Percentiles rank a stretch among this genome's conserved stretches.
Evolutionary conservation across 53 echinoderm and acorn worm genomes (phyloP).

Genomic region (Patiria pectinifera): DNA sequence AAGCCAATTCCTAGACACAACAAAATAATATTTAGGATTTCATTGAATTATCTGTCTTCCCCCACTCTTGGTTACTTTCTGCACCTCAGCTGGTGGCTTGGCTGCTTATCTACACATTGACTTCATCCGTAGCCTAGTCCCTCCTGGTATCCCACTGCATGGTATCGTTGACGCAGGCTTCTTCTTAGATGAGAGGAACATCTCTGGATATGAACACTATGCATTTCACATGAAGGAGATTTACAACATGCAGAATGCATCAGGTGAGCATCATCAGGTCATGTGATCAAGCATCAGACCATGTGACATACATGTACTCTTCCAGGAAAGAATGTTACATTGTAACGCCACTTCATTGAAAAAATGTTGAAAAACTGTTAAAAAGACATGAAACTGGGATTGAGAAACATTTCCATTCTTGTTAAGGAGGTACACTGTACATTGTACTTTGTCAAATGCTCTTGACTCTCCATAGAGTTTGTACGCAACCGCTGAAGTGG

Average conservation of each 20-base stretch:
- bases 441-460: no score
- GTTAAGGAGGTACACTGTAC: no score
- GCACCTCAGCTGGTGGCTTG: conserved; percentile 73
- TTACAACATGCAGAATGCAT: conserved; percentile 29
- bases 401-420: no score
- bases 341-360: no score
- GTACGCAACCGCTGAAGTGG: no score
- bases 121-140: conserved; percentile 59
- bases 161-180: conserved; percentile 80
- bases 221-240: neutral
- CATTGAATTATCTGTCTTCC: neutral
- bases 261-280: neutral
- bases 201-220: conserved; percentile 8
- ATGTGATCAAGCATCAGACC: no score
- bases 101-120: conserved; percentile 74
- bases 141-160: conserved; percentile 36
- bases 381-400: no score
- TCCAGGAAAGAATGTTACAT: no score
- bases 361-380: no score
- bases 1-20: no score
- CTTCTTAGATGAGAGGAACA: conserved; percentile 69
- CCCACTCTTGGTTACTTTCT: neutral
- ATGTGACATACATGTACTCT: no score
- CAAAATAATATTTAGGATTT: neutral
- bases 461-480: no score